Base-by-base conservation (phyloP, 35 echinoderm and acorn worm species). In the Strongylocentrotus purpuratus region DNA sequence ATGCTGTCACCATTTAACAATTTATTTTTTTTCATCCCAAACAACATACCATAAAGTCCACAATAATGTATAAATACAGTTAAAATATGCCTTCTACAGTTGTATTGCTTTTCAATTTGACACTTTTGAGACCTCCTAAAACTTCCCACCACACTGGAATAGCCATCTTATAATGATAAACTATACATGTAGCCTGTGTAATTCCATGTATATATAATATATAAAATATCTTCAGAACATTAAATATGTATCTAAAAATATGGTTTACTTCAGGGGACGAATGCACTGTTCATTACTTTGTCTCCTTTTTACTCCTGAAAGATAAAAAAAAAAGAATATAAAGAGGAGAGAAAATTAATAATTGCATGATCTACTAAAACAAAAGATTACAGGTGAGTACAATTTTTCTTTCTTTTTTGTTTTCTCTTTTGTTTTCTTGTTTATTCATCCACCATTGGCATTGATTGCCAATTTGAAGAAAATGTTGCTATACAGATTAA, bases 161-260 rank as follows among this genome's bases (percentile, higher is more conserved):
- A 28, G 7, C 20, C 18, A 78, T 78, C 22, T 22, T 0, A 78
- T 78, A 78, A n/a, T 78, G 65, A n/a, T 28, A 18, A 8, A 28
- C 15, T 78, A 78, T 78, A 78, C 11, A 59, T 59, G 11, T 78
- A 78, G 25, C 0, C 20, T n/a, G 22, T n/a, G 22, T 78, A 28
- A 78, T 78, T 78, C 35, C 65, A 78, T 78, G 52, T 59, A 78
- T 78, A 22, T 78, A 78, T 78, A 78, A 78, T 78, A 78, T 78
- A 78, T n/a, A 78, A 78, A 12, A 28, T 78, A 78, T 78, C n/a
- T 78, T 28, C 0, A n/a, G 65, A 78, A 78, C 22, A n/a, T 78
- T 11, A 55, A 78, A 28, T n/a, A 28, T 78, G 4, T 78, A 78
- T 78, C 65, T 28, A 78, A 78, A 78, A 78, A 78, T 78, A 78